These are phyloP conservation scores for Potamilus streckersoni DNA, from an alignment of 1,140 invertebrate genomes.

Conservation along the genomic window DNA sequence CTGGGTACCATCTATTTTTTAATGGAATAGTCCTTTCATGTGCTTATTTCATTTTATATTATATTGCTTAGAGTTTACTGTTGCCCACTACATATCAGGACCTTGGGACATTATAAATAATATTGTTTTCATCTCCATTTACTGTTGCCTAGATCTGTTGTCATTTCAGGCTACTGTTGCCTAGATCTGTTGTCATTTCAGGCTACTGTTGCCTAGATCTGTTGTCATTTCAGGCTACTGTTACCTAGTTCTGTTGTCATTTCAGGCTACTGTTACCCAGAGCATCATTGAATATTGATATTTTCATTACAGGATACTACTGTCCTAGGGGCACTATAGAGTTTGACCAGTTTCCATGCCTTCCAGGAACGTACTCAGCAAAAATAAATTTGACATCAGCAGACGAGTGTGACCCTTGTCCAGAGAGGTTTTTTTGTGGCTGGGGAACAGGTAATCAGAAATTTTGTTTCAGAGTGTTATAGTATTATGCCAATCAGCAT, in stretches of 20 bases:
- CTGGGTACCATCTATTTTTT: too few relatives aligned
- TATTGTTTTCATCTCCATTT: neutral
- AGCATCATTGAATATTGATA: neutral
- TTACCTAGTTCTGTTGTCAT: neutral
- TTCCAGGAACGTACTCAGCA: conserved; percentile 57
- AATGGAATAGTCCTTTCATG: too few relatives aligned
- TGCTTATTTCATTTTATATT: too few relatives aligned
- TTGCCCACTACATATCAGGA: neutral
- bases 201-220: too few relatives aligned
- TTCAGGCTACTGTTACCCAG: too few relatives aligned
- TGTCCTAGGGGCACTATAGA: conserved; percentile 59
- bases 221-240: neutral
- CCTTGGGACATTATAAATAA: neutral
- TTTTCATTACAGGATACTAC: conserved; percentile 53
- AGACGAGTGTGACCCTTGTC: conserved; percentile 61
- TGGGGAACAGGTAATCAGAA: conserved; percentile 28
- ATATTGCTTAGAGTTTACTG: neutral
- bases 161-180: neutral
- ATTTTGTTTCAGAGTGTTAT: too few relatives aligned
- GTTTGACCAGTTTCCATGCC: conserved; percentile 57
- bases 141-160: neutral
- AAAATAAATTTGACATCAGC: conserved; percentile 54
- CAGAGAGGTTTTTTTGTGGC: conserved; percentile 52
- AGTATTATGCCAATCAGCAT: too few relatives aligned
- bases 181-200: neutral